Base-by-base conservation (phyloP, 2,888 invertebrate species). In the Acronicta psi region DNA sequence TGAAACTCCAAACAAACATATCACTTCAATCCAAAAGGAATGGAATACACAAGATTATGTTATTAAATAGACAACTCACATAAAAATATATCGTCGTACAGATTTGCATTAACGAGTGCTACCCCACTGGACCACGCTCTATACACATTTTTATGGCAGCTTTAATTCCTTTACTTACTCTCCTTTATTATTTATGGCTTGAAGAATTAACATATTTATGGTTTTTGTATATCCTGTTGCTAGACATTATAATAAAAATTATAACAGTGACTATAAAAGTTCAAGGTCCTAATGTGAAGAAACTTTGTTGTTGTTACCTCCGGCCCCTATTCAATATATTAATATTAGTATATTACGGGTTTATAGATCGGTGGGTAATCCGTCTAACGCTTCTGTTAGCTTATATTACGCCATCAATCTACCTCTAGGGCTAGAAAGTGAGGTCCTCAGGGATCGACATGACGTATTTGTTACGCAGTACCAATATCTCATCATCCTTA, bases 391-490 rank as follows among this genome's bases (percentile, higher is more conserved):
- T 60, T 59, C 64, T 57, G 56, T 36, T 71, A 45, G 40, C 45
- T 65, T 55, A 37, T 60, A 52, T 75, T 61, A 59, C 58, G 45
- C 60, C 55, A 70, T 63, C 59, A 70, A 66, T 69, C 72, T 47
- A 61, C 60, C 75, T 60, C 73, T 44, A 66, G 73, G 73, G 76
- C 53, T 75, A 74, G 82, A 82, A 80, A 82, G 79, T 71, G 52
- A 70, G 41, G 62, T 72, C 78, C 58, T 54, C 14, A 49, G 79
- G 79, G 80, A 77, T 34, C 45, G 4, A 54, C 37, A 38, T 64
- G 62, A 59, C 59, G 52, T 69, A 63, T 72, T 64, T 58, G 63
- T 66, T 62, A 63, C 64, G 60, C 44, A 53, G 47, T 73, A 67
- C 60, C 56, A 54, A 67, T 77, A 67, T 62, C 68, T 60, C 64